A percentile compares a stretch with the other conserved stretches of the same genome.
Evolutionary conservation across 2,888 invertebrate genomes (phyloP).

Genomic region (Apotomis capreana): DNA sequence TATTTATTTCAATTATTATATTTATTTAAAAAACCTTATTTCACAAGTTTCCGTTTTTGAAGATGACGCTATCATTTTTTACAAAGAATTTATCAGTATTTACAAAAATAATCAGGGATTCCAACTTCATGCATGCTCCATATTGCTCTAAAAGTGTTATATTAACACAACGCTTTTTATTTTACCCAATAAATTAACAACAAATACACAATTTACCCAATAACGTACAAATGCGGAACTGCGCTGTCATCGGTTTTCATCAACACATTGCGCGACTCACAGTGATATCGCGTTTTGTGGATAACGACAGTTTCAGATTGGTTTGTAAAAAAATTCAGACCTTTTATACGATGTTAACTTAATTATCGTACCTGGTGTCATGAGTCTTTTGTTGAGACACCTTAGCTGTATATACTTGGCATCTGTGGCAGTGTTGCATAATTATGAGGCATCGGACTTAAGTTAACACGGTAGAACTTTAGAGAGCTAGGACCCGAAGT

Average conservation of each 20-base stretch:
- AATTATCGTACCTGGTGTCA: conserved; percentile 27
- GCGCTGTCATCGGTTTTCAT: conserved; percentile 40
- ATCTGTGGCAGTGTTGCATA: no score
- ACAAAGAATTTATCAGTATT: no score
- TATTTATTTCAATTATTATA: no score
- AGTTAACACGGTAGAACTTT: no score
- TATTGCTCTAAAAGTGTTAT: no score
- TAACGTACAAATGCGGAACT: conserved; percentile 21
- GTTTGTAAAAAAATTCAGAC: conserved; percentile 30
- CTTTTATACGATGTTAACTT: conserved; percentile 36
- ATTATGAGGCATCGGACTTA: no score
- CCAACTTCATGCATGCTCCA: no score
- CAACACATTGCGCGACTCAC: conserved; percentile 29
- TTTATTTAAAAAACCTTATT: no score
- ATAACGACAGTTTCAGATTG: conserved; percentile 40
- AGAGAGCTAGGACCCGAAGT: no score
- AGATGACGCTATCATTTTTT: no score
- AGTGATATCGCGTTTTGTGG: conserved; percentile 26
- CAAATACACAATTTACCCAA: conserved; percentile 3
- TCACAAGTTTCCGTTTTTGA: no score
- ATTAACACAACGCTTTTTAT: not conserved
- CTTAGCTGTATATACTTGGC: not conserved
- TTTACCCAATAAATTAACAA: not conserved
- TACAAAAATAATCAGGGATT: no score
- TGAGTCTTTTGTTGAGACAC: conserved; percentile 6